phyloP scores from a whole-genome alignment of 2,113 vertebrate species.

The Oncorhynchus masou region DNA sequence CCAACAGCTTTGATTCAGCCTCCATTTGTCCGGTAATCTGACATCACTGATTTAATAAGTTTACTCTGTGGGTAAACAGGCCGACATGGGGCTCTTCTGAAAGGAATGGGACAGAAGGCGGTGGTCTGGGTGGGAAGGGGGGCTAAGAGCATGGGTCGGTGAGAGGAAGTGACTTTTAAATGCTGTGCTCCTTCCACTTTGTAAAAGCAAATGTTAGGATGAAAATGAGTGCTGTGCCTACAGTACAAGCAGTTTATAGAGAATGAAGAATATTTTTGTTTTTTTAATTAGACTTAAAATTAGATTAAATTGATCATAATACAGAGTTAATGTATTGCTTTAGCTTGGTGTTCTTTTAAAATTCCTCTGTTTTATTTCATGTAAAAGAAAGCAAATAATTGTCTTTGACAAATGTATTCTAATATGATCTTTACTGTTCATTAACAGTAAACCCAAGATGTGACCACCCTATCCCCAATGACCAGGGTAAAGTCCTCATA shows the following conservation, averaged over 20 bases:
- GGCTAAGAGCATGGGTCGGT: constrained; percentile 29
- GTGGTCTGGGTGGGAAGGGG: constrained; percentile 33
- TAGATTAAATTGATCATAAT: background rate
- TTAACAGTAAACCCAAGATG: too few species aligned
- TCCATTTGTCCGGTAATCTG: constrained; percentile 85
- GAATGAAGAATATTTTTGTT: background rate
- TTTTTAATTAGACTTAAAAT: background rate
- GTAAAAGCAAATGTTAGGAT: constrained; percentile 68
- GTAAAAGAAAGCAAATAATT: too few species aligned
- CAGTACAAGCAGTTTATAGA: background rate
- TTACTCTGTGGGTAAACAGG: constrained; percentile 86
- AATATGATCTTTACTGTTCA: too few species aligned
- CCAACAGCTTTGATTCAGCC: constrained; percentile 82
- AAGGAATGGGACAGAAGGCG: constrained; percentile 38
- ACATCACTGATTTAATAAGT: constrained; percentile 80
- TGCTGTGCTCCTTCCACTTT: constrained; percentile 77
- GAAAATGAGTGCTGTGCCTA: constrained; percentile 53
- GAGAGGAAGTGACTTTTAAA: constrained; percentile 71
- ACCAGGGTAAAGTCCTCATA: too few species aligned
- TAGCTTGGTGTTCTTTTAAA: too few species aligned
- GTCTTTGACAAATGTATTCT: too few species aligned
- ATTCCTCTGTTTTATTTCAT: too few species aligned
- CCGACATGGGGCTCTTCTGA: constrained; percentile 69
- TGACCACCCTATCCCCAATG: too few species aligned
- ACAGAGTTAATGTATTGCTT: too few species aligned